Percentiles rank a stretch among this genome's conserved stretches.
These are phyloP conservation scores for Numenius arquata DNA, from an alignment of 2,113 vertebrate genomes.

Conservation along the genomic window DNA sequence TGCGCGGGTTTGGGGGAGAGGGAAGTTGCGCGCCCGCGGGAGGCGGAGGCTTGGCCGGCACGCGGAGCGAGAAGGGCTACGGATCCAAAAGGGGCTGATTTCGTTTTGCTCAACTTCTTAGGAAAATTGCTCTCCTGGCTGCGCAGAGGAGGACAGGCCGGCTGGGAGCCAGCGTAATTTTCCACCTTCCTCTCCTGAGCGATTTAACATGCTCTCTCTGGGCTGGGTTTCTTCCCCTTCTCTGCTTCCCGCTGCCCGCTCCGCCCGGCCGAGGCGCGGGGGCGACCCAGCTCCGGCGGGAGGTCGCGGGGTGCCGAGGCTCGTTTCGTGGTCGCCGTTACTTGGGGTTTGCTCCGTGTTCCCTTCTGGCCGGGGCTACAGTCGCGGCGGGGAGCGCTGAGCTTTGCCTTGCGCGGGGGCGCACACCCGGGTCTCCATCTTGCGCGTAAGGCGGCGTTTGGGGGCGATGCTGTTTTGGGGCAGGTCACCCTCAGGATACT, in stretches of 20 bases:
- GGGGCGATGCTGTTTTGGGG: neutral
- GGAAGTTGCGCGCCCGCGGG: neutral
- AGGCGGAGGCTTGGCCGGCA: neutral
- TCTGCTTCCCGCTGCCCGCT: neutral
- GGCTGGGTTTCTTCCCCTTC: neutral
- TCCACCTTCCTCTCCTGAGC: slow-evolving; percentile 56
- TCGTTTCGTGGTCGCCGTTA: neutral
- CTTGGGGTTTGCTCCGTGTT: neutral
- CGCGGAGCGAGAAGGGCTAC: neutral
- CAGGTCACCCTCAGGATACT: neutral
- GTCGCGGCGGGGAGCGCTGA: neutral
- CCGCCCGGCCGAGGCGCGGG: neutral
- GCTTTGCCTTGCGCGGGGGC: neutral
- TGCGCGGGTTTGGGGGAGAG: neutral
- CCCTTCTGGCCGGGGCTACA: neutral
- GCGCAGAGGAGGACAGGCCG: neutral
- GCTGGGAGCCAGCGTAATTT: slow-evolving; percentile 33
- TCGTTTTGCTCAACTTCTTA: slow-evolving; percentile 20
- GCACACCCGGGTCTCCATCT: neutral
- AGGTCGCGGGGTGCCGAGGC: neutral
- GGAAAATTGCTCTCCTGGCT: slow-evolving; percentile 43
- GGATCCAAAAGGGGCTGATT: neutral
- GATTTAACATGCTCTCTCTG: slow-evolving; percentile 18
- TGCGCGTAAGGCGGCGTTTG: neutral
- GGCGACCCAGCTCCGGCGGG: neutral